Evolutionary conservation across 2,113 vertebrate genomes (phyloP).

Genomic region (Tetraodon nigroviridis): DNA sequence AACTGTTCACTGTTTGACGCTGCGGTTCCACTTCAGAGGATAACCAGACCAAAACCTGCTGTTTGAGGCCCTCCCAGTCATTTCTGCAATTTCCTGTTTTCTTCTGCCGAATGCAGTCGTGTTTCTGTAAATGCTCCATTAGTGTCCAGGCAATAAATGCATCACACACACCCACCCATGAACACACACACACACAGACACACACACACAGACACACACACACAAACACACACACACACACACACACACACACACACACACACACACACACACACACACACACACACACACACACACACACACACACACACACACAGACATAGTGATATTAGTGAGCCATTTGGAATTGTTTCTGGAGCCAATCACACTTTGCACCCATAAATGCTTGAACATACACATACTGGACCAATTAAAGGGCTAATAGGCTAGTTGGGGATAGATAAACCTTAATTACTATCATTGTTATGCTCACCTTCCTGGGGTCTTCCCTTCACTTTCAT

Average conservation of each 20-base stretch:
- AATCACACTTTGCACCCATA: constrained; percentile 9
- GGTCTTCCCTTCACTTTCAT: constrained; percentile 4
- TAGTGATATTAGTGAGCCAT: constrained; percentile 28
- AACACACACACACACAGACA: too few relatives aligned
- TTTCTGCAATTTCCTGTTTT: constrained; percentile 30
- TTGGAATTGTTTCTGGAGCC: constrained; percentile 23
- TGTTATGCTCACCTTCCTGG: constrained; percentile 30
- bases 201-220: constrained; percentile 2
- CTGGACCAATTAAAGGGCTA: constrained; percentile 37
- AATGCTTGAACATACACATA: constrained; percentile 19
- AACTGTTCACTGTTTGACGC: constrained; percentile 24
- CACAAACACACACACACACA: neutral
- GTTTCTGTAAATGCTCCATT: constrained; percentile 24
- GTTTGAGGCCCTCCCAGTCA: constrained; percentile 10
- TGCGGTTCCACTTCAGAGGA: constrained; percentile 14
- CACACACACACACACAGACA: constrained; percentile 3
- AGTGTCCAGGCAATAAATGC: constrained; percentile 26
- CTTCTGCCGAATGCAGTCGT: constrained; percentile 23
- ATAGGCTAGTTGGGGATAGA: constrained; percentile 36
- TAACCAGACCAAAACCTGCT: constrained; percentile 11
- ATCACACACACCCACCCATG: constrained; percentile 4
- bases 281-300: neutral
- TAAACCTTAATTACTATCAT: constrained; percentile 41
- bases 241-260: neutral
- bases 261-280: neutral